Conservation (phyloP, 2,888 invertebrate genomes). For the Ormyrus rosae region DNA sequence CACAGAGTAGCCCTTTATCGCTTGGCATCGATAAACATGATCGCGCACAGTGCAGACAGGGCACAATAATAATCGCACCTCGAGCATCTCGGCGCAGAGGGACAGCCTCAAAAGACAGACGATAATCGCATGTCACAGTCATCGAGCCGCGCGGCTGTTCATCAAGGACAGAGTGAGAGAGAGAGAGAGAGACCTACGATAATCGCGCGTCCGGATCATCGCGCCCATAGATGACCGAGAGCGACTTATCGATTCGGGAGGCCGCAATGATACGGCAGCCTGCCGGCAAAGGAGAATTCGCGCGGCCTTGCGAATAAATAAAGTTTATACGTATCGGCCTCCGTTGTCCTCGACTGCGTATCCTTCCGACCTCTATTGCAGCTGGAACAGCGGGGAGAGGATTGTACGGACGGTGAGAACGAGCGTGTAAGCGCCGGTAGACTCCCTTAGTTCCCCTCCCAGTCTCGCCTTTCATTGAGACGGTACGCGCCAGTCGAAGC, state of each 20-base stretch:
- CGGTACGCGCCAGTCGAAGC: too few species aligned
- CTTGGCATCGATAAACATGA: too few species aligned
- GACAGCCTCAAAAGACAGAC: background rate
- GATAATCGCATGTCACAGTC: constrained; percentile 23
- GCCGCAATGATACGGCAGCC: constrained; percentile 14
- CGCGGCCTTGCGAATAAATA: constrained; percentile 38
- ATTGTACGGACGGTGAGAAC: too few species aligned
- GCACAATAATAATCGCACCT: background rate
- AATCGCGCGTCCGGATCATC: constrained; percentile 28
- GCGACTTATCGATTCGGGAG: constrained; percentile 23
- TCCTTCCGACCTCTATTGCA: too few species aligned
- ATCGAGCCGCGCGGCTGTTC: background rate
- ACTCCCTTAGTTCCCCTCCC: too few species aligned
- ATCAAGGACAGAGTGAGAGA: too few species aligned
- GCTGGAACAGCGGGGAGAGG: too few species aligned
- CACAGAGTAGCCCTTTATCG: too few species aligned
- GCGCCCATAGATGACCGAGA: background rate
- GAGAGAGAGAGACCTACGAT: background rate
- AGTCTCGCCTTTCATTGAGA: too few species aligned
- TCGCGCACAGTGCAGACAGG: too few species aligned
- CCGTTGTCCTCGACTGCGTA: background rate
- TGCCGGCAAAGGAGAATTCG: constrained; percentile 4
- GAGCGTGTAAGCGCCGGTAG: too few species aligned
- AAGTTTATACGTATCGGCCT: constrained; percentile 20
- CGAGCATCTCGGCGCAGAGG: background rate